Base-by-base conservation (phyloP, 2,888 invertebrate species). In the Heliconius ismenius region DNA sequence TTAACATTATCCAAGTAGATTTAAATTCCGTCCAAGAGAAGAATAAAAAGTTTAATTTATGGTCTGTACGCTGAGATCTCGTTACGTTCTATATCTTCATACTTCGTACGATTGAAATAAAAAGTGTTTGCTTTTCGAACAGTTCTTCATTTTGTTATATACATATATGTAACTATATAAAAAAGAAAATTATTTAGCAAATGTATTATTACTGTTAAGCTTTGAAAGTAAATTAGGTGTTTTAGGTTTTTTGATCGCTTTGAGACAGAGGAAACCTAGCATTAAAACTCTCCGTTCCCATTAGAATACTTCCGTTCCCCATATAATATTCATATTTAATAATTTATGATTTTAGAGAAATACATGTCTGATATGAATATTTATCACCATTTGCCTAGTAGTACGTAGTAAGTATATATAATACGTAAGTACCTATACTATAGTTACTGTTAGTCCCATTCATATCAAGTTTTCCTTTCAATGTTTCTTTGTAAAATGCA, bases 21-120 rank as follows among this genome's bases (percentile, higher is more conserved):
- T 81, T 78, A 80, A 80, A 81, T 81, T 80, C 79, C 78, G 76
- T 81, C 81, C 76, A 68, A 81, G 81, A 81, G 79, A 75, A 67
- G 73, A 67, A 74, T 76, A 79, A 79, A 80, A 81, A 79, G 74
- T 78, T 74, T 65, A 76, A 79, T 79, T 79, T 79, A 78, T 79
- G 69, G 74, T 62, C 49, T 68, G 73, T 75, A 54, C 76, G 75
- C 76, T 80, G 79, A 79, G 39, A 79, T 79, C 72, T 78, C 65
- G 69, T 73, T 78, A 64, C 67, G 73, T 74, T 54, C 60, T 62
- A 62, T 76, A 76, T 73, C 60, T 72, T 74, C 63, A 26, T 72
- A 69, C 69, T 68, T 24, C 6, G 43, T 65, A 67, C 60, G 67
- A 65, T 72, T 75, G 21, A 65, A 72, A 76, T 39, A 36, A 58